Base-by-base conservation (phyloP, 2,888 invertebrate genomes). In the Phaedon cochleariae region DNA sequence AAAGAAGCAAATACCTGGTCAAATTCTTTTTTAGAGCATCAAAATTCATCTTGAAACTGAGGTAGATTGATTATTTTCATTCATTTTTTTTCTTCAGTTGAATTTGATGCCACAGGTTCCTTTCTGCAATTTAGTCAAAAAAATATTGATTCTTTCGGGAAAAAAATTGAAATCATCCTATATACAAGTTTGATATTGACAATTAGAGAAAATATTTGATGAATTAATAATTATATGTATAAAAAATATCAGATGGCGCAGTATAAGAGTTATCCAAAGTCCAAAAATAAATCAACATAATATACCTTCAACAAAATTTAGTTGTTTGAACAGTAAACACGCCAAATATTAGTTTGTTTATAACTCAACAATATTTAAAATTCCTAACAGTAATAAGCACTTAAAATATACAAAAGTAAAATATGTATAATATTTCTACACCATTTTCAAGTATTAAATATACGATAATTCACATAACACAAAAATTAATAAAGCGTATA, bases 321-420 rank as follows among this genome's bases (percentile, higher is more conserved):
- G 26, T 48, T 48, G 12, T 20, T 22, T 62, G 51, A 48, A 66
- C 49, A 59, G 53, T 45, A 52, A 65, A 66, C 62, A 69, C 60
- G 58, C 65, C 60, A 62, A 65, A 51, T 22, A 64, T 67, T 62
- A 67, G 26, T 59, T 63, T 57, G 54, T 60, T 41, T 59, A 64
- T 57, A 71, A 67, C 59, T 65, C 67, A 67, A 70, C 70, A 68
- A 65, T 57, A 62, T 62, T 62, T 55, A 69, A 69, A 71, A 65
- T 59, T 65, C 53, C 65, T 71, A 71, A 71, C 63, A 66, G 62
- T 69, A 71, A 67, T 51, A 71, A 69, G 67, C 67, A 64, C 64
- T 66, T 65, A 69, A 69, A 67, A 67, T 65, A 64, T 62, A 63
- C 17, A 59, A 53, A 64, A 59, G 49, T 60, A 64, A 62, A 58